Conservation (phyloP, 2,888 invertebrate species). For the Cheilosia scutellata region DNA sequence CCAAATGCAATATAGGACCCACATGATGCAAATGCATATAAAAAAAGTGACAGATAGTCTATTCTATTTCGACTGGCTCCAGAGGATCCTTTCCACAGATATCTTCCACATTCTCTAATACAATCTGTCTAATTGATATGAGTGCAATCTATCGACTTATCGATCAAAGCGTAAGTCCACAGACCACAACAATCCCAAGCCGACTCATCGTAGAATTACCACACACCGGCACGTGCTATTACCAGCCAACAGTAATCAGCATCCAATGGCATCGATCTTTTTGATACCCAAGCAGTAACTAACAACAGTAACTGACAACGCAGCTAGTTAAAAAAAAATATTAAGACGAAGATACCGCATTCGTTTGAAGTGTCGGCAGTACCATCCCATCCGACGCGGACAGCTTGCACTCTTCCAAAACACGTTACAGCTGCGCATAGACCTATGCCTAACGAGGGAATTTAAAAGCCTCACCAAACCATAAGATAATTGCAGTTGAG, state of each 20-base stretch:
- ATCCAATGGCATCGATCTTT: slow-evolving; percentile 33
- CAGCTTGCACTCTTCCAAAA: slow-evolving; percentile 39
- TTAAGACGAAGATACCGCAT: slow-evolving; percentile 10
- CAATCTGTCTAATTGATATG: background rate
- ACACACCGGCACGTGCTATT: slow-evolving; percentile 55
- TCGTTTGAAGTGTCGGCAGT: background rate
- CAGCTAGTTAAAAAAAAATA: background rate
- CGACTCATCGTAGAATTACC: slow-evolving; percentile 28
- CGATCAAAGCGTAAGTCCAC: slow-evolving; percentile 2
- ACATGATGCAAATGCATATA: background rate
- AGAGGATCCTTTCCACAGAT: background rate
- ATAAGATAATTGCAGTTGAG: slow-evolving; percentile 12
- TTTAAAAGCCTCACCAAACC: background rate
- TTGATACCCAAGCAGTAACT: slow-evolving; percentile 28
- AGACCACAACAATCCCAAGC: slow-evolving; percentile 1
- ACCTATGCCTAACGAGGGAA: slow-evolving; percentile 20
- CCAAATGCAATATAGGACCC: no score
- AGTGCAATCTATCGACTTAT: background rate
- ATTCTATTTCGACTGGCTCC: background rate
- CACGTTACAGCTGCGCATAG: background rate
- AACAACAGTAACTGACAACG: slow-evolving; percentile 32
- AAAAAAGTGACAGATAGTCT: background rate
- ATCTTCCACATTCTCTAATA: background rate
- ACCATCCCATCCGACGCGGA: background rate
- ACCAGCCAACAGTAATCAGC: slow-evolving; percentile 25